Conservation (phyloP, 1,140 invertebrate genomes). For the Micrasema longulum region DNA sequence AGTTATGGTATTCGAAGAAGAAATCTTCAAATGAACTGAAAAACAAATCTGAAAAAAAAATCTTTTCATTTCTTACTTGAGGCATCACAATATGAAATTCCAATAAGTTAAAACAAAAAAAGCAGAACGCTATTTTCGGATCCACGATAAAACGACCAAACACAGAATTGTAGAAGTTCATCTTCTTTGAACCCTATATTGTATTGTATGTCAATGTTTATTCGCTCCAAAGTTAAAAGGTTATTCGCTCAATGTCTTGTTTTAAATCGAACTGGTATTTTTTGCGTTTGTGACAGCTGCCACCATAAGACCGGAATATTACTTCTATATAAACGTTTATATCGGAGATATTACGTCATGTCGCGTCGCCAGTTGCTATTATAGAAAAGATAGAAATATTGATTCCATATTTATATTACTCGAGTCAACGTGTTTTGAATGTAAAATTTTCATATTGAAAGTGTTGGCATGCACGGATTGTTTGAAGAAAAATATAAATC, state of each 20-base stretch:
- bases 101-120: too few relatives aligned
- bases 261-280: slow-evolving; percentile 54
- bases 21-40: too few relatives aligned
- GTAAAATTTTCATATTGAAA: slow-evolving; percentile 10
- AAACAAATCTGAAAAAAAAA: too few relatives aligned
- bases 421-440: slow-evolving; percentile 30
- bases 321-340: slow-evolving; percentile 40
- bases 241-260: slow-evolving; percentile 52
- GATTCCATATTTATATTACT: slow-evolving; percentile 25
- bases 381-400: slow-evolving; percentile 33
- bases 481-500: slow-evolving; percentile 6
- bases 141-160: background rate
- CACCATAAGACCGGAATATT: slow-evolving; percentile 43
- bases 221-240: slow-evolving; percentile 50
- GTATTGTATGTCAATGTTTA: slow-evolving; percentile 49
- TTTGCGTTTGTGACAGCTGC: slow-evolving; percentile 49
- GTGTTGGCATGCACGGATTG: background rate
- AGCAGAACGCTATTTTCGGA: too few relatives aligned
- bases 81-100: too few relatives aligned
- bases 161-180: background rate
- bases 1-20: too few relatives aligned
- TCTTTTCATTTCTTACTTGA: too few relatives aligned
- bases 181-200: slow-evolving; percentile 34
- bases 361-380: slow-evolving; percentile 40
- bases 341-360: slow-evolving; percentile 37